Evolutionary conservation across 2,797 vertebrate genomes (phyloP), one percentile per base, ranked within the genome.

Genomic region (Manis crassicaudata): DNA sequence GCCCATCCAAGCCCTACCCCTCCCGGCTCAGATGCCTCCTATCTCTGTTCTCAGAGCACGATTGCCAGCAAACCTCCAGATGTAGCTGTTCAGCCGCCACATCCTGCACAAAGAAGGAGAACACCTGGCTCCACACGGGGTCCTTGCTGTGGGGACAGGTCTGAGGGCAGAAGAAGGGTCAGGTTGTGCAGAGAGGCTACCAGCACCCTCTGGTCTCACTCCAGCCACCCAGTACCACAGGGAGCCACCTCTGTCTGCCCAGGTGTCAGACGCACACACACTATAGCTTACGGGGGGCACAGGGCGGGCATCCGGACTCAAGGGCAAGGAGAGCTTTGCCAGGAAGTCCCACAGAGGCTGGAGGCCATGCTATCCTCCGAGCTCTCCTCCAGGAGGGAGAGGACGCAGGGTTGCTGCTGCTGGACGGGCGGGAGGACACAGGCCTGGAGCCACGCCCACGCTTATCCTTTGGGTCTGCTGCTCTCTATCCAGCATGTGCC

Each of bases 81-180:
- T 92, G 97, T 23, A 99, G 99, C 46, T 98, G 98, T 97, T 99
- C 99, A 6, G 98, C 98, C 56, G 98, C 97, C 92, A 99, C 97
- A 17, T 92, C 98, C 88, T 98, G 98, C 56, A 99, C 99, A 80
- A 99, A 99, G 98, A 99, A 99, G 58, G 99, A 99, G 98, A 99
- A 99, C 72, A 98, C 99, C 94, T 99, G 98, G 98, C 99, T 99
- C 99, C 99, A 99, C 0, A 97, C 98, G 0, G 99, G 99, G 98
- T 99, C 99, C 98, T 99, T 99, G 86, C 98, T 99, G 87, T 98
- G 97, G 92, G 97, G 99, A 37, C 97, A 99, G 37, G 99, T 98
- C 99, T 99, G 97, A 75, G 90, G 92, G 79, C 32, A n/a, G 94
- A 75, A 68, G 8, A 80, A 95, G 75, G 82, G n/a, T 72, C 40